Base-by-base conservation (phyloP, 2,888 invertebrate genomes). In the Erynnis tages region DNA sequence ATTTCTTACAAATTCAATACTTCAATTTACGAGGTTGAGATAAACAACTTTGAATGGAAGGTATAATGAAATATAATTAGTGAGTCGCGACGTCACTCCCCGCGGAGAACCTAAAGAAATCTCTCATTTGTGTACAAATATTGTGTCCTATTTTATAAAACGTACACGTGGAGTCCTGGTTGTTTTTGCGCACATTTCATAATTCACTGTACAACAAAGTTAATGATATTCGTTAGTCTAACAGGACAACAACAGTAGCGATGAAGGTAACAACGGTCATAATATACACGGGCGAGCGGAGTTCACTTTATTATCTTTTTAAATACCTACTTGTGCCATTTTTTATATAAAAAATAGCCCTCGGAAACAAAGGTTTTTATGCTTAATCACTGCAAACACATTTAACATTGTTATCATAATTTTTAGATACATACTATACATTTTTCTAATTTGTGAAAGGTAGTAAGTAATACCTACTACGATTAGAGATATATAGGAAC, bases 331-430 rank as follows among this genome's bases (percentile, higher is more conserved):
- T 23, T 38, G 7, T 16, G 8, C 8, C 38, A 40, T 48, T 38
- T 38, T 23, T 48, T 48, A 48, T 16, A 23, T 37, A 8, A 7
- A 40, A 27, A 48, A 48, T 13, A 48, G 8, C 17, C 37, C 37
- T 30, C 30, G 30, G 10, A 19, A 13, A 8, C 7, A 25, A 30
- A 29, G 21, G 10, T 30, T 27, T 48, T 23, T 30, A 30, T 19
- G 10, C 14, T 30, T 48, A 37, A 48, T 38, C 30, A 30, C 23
- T 30, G 29, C 25, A 47, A 47, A 43, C 38, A 45, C 35, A 48
- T 29, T 3, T n/a, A n/a, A 32, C 11, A 11, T 14, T 10, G 30
- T 1, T 21, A 14, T 32, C 27, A 27, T 27, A 27, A 10, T 16
- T 34, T 7, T 34, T 34, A n/a, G n/a, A n/a, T n/a, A n/a, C n/a